phyloP scores from a whole-genome alignment of 2,797 vertebrate genomes.

The Oceanodroma leucorhoa region DNA sequence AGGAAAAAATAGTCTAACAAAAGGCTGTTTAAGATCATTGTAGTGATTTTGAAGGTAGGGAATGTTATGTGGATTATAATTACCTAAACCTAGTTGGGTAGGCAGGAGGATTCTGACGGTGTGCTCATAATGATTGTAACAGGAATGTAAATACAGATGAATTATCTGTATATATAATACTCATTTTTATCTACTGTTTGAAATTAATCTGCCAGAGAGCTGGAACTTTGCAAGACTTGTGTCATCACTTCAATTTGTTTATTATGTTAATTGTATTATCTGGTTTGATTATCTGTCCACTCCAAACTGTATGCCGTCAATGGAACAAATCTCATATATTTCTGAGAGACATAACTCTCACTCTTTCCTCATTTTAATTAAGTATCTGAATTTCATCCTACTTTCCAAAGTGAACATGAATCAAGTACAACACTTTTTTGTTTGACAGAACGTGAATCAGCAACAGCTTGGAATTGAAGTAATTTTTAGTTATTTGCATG shows the following conservation, averaged over 20 bases:
- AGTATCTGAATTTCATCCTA: background rate
- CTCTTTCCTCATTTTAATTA: background rate
- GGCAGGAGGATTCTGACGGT: background rate
- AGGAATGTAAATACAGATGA: background rate
- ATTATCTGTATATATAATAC: background rate
- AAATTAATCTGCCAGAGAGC: background rate
- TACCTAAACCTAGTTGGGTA: background rate
- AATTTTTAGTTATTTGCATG: background rate
- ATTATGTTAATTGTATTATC: background rate
- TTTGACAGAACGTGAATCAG: background rate
- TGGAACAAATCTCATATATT: background rate
- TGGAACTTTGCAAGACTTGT: background rate
- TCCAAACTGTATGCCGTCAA: background rate
- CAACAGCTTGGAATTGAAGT: slow-evolving; percentile 2
- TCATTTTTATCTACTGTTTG: background rate
- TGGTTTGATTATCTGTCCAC: background rate
- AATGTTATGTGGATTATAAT: background rate
- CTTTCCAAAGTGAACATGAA: background rate
- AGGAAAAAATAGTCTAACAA: background rate
- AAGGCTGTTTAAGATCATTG: background rate
- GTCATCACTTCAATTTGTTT: background rate
- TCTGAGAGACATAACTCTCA: background rate
- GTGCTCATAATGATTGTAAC: background rate
- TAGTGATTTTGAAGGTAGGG: background rate
- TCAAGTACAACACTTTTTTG: background rate